Conservation (phyloP, 2,888 invertebrate species). For the Cephus rjabovi region DNA sequence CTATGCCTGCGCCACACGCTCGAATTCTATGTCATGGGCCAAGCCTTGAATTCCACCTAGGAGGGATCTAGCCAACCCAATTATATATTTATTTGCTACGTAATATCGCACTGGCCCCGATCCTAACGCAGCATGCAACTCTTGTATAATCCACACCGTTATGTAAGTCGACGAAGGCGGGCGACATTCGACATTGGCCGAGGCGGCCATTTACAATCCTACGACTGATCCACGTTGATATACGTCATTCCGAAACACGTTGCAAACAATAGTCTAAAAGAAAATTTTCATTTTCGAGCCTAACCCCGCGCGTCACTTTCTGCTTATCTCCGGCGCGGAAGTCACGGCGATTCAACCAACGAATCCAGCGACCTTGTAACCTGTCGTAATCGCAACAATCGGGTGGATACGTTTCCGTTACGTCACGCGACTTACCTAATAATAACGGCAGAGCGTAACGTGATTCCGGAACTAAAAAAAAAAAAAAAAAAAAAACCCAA, state of each 20-base stretch:
- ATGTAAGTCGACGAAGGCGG: conserved; percentile 39
- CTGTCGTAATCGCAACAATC: background rate
- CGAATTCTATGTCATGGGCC: conserved; percentile 57
- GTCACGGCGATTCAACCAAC: background rate
- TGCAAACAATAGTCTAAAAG: background rate
- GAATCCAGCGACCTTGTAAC: background rate
- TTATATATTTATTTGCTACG: conserved; percentile 58
- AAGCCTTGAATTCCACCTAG: conserved; percentile 53
- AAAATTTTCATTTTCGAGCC: background rate
- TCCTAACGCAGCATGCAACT: conserved; percentile 50
- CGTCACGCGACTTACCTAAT: background rate
- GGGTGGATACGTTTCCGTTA: background rate
- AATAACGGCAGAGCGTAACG: background rate
- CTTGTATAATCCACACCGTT: conserved; percentile 50
- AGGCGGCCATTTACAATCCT: background rate
- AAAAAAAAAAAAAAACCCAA: background rate
- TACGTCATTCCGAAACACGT: background rate
- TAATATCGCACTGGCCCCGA: conserved; percentile 58
- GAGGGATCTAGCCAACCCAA: conserved; percentile 52
- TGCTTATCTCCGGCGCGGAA: background rate
- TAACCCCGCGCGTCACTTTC: background rate
- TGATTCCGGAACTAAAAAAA: background rate
- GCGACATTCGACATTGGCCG: conserved; percentile 30
- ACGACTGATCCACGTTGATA: background rate
- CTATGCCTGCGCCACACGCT: background rate